A percentile compares a stretch with the other conserved stretches of the same genome.
Evolutionary conservation across 2,113 vertebrate genomes (phyloP).

Genomic region (Furnarius figulus): DNA sequence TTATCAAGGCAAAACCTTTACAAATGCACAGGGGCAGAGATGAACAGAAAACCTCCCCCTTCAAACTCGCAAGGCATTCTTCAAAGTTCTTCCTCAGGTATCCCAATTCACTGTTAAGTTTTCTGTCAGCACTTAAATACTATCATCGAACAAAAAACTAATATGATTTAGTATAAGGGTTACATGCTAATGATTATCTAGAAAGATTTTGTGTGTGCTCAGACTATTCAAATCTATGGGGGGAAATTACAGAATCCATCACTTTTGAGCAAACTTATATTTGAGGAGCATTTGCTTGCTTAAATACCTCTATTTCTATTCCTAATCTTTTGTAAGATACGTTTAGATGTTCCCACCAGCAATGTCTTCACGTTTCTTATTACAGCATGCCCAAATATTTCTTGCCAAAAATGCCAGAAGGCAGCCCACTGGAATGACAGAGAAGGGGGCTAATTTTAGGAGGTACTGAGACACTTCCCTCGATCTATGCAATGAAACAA

Average conservation of each 20-base stretch:
- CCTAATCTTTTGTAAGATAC: constrained; percentile 1
- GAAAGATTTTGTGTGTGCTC: neutral
- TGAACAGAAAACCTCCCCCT: neutral
- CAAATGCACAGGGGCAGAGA: neutral
- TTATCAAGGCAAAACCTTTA: neutral
- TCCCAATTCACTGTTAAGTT: neutral
- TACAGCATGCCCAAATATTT: constrained; percentile 17
- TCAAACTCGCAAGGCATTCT: neutral
- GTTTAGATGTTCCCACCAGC: constrained; percentile 25
- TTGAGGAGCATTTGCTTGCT: neutral
- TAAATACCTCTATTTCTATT: constrained; percentile 1
- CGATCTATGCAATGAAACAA: neutral
- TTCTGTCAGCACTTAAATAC: neutral
- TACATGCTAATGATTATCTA: neutral
- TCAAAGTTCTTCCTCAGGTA: neutral
- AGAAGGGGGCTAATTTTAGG: constrained; percentile 7
- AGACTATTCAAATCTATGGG: neutral
- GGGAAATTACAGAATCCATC: neutral
- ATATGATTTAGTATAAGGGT: neutral
- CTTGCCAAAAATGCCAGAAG: constrained; percentile 48
- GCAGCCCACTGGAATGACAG: constrained; percentile 22
- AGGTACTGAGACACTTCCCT: neutral
- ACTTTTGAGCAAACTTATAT: neutral
- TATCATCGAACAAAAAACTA: neutral
- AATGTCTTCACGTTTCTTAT: neutral